Evolutionary conservation across 2,797 vertebrate genomes (phyloP).

Genomic region (Alcedo atthis): DNA sequence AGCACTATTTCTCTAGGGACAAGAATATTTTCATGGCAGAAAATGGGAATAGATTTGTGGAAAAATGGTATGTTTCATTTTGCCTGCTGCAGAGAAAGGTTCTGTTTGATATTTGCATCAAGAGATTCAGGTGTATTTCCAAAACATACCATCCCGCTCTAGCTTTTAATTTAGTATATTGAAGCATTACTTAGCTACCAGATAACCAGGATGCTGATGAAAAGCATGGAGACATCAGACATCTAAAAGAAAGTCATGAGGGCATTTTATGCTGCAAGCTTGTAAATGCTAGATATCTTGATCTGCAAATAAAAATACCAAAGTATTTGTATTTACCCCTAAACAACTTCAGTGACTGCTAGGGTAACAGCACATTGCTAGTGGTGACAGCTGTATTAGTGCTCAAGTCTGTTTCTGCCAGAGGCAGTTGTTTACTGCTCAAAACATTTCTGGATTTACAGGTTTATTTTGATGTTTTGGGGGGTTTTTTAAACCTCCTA

Average conservation of each 20-base stretch:
- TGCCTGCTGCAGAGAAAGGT: not conserved
- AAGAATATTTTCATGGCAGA: not conserved
- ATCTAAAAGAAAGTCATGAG: not conserved
- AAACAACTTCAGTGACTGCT: not conserved
- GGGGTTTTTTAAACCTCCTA: not conserved
- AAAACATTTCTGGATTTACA: not conserved
- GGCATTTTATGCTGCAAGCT: not conserved
- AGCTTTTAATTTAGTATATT: not conserved
- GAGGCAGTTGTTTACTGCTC: not conserved
- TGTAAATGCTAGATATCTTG: not conserved
- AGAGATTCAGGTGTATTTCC: not conserved
- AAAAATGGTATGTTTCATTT: not conserved
- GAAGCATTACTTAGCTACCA: not conserved
- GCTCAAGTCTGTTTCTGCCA: not conserved
- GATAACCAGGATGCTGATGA: not conserved
- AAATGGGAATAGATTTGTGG: not conserved
- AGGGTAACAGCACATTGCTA: not conserved
- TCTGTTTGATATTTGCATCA: not conserved
- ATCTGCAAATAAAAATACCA: not conserved
- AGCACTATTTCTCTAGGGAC: not conserved
- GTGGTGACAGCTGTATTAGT: not conserved
- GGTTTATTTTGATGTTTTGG: not conserved
- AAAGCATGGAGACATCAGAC: not conserved
- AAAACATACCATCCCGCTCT: not conserved
- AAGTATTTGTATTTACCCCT: not conserved